Conservation (phyloP, 2,797 vertebrate genomes). For the Chanos chanos region DNA sequence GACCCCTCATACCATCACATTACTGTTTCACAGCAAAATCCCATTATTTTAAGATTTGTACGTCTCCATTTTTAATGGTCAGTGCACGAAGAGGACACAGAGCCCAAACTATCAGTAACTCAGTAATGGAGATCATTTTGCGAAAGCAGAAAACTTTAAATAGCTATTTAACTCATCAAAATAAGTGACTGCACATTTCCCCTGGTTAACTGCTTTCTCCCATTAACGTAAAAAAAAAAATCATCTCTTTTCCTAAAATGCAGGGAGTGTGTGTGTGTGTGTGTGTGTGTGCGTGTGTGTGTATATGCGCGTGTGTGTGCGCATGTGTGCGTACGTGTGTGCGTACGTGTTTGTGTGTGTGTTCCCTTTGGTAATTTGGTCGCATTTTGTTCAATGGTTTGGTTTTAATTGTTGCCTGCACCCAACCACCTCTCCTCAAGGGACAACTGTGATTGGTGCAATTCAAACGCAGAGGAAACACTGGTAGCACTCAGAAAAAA, state of each 20-base stretch:
- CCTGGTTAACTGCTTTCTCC: slow-evolving; percentile 28
- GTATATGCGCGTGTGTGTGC: not conserved
- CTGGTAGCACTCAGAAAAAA: slow-evolving; percentile 38
- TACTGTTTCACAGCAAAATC: too few species aligned
- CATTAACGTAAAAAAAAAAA: slow-evolving; percentile 20
- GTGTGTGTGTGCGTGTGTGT: too few species aligned
- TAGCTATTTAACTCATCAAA: too few species aligned
- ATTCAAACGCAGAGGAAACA: slow-evolving; percentile 37
- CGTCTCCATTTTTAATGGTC: too few species aligned
- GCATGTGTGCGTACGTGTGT: slow-evolving; percentile 9
- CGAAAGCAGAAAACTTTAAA: slow-evolving; percentile 21
- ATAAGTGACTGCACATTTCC: slow-evolving; percentile 29
- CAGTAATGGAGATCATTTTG: slow-evolving; percentile 16
- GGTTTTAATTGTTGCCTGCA: slow-evolving; percentile 32
- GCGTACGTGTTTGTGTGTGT: slow-evolving; percentile 6
- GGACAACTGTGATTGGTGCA: slow-evolving; percentile 34
- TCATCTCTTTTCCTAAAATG: slow-evolving; percentile 6
- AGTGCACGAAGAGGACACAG: too few species aligned
- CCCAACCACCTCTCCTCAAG: too few species aligned
- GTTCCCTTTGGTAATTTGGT: slow-evolving; percentile 33
- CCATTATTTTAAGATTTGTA: too few species aligned
- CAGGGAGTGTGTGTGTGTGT: too few species aligned
- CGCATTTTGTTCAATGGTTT: slow-evolving; percentile 39
- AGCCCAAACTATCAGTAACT: slow-evolving; percentile 25
- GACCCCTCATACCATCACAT: too few species aligned